Conservation (phyloP, 1,140 invertebrate genomes). For the Matsumurasca onukii region DNA sequence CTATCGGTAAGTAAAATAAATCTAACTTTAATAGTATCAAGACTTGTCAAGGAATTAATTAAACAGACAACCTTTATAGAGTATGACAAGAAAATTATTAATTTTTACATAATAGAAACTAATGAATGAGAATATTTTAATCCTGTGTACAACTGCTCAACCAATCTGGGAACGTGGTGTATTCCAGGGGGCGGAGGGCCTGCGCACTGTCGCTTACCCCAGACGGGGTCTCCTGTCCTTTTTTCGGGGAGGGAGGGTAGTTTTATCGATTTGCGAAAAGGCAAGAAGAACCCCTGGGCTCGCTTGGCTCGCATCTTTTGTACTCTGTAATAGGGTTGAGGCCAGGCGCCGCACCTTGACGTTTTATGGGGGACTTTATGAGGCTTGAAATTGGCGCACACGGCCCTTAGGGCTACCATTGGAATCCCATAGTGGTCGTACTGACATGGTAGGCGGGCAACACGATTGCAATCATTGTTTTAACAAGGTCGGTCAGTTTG, state of each 20-base stretch:
- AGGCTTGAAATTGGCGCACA: slow-evolving; percentile 12
- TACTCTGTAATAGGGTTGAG: not conserved
- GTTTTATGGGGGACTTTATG: slow-evolving; percentile 16
- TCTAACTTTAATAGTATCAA: no score
- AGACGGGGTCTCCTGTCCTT: not conserved
- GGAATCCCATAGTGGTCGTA: slow-evolving; percentile 19
- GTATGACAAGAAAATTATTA: no score
- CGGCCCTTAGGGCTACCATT: not conserved
- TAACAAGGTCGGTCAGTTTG: no score
- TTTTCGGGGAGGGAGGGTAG: not conserved
- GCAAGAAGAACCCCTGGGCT: slow-evolving; percentile 7
- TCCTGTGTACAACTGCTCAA: no score
- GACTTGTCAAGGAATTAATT: no score
- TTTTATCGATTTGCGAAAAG: slow-evolving; percentile 23
- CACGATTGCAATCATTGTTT: no score
- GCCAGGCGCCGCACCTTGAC: not conserved
- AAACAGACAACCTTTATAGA: no score
- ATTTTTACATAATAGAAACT: no score
- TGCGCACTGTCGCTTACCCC: not conserved
- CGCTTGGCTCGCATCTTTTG: slow-evolving; percentile 14
- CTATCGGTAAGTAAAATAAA: no score
- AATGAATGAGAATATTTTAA: no score
- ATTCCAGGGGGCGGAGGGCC: not conserved
- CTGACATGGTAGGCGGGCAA: not conserved
- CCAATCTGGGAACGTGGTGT: not conserved